These are phyloP conservation scores for Carollia perspicillata DNA, from an alignment of 2,113 vertebrate species.

Conservation along the genomic window DNA sequence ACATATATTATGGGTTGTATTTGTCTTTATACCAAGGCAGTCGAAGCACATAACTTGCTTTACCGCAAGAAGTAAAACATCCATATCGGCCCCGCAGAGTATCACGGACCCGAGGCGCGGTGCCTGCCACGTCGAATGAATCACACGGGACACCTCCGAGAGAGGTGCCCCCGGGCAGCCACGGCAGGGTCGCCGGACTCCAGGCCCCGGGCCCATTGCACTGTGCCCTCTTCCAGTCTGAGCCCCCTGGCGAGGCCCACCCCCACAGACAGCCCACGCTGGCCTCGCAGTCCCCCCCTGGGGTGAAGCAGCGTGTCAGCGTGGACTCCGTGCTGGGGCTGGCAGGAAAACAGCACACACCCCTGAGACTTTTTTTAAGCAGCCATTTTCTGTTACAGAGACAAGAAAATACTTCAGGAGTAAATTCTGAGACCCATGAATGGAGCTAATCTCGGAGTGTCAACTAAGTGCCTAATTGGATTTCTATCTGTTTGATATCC, in stretches of 20 bases:
- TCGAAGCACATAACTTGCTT: not conserved
- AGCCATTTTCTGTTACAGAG: not conserved
- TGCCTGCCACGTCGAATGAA: not conserved
- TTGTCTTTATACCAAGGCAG: not conserved
- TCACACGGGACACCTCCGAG: not conserved
- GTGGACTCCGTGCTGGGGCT: not conserved
- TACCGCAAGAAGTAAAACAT: not conserved
- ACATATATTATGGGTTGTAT: not conserved
- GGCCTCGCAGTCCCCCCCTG: too few species aligned
- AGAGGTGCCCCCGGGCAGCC: not conserved
- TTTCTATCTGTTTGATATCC: not conserved
- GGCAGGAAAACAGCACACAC: not conserved
- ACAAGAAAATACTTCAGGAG: not conserved
- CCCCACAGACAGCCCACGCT: not conserved
- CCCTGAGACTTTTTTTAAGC: too few species aligned
- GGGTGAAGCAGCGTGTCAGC: not conserved
- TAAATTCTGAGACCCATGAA: not conserved
- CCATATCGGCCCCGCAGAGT: not conserved
- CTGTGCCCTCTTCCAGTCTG: not conserved
- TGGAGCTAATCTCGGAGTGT: not conserved
- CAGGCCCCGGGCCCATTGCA: not conserved
- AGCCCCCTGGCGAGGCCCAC: not conserved
- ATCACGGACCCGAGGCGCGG: not conserved
- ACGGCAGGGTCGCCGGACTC: not conserved
- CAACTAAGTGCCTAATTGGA: not conserved